Evolutionary conservation across 2,113 vertebrate species (phyloP), one percentile per base, ranked within the genome.

Genomic region (Fulica atra): DNA sequence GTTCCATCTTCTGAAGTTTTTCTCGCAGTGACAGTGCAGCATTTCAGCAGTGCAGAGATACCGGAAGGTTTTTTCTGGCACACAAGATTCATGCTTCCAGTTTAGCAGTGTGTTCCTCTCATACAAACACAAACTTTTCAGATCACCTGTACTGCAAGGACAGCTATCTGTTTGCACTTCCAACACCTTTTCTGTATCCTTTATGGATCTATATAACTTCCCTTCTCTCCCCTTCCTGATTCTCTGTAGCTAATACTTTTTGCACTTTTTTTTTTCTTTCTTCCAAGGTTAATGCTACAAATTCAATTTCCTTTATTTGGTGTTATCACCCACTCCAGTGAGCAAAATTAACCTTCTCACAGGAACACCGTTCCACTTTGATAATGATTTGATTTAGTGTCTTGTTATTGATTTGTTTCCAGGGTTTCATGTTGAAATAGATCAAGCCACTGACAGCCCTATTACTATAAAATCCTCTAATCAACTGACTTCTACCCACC

Each of bases 361-460:
- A 94, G 85, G 80, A 97, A 64, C 73, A 74, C 65, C 82, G 48
- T 94, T 97, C 93, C 68, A 81, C 80, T 94, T 95, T 96, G 93
- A 91, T 96, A 96, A 97, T 97, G 79, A 96, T 97, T 97, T 97
- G 93, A 97, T 97, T 95, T 97, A 94, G 89, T 96, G 82, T 93
- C 96, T 96, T 88, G 36, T 97, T 98, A 98, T 95, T 97, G 96
- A 98, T 97, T 97, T 97, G 92, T 92, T 86, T 86, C 91, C 94
- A 77, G 91, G 82, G 86, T 94, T 97, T 97, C 92, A 84, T 87
- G 83, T 88, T 95, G 89, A 97, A 97, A 92, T 96, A 97, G 90
- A 97, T 98, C 83, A 97, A 93, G 94, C 91, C 93, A 46, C 84
- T 98, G 98, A 97, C 95, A 97, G 97, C 53, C 96, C 95, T 81